Percentiles rank a stretch among this genome's conserved stretches.
Conservation (phyloP, 2,797 vertebrate genomes). For the Hafferia zeledoni region DNA sequence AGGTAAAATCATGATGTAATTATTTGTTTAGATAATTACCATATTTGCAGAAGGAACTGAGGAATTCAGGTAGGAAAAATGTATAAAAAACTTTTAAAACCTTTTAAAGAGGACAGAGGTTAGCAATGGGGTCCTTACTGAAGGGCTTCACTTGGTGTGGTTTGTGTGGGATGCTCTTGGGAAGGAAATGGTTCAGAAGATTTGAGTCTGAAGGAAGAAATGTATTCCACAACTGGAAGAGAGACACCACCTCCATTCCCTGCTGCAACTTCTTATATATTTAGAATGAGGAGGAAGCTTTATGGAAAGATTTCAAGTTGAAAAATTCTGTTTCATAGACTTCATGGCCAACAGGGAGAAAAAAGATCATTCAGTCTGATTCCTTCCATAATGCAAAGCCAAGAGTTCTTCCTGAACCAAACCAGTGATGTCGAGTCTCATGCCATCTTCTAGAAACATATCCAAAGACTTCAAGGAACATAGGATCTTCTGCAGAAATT, state of each 20-base stretch:
- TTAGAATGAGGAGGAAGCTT: slow-evolving; percentile 42
- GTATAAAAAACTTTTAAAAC: background rate
- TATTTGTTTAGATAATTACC: background rate
- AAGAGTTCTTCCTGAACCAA: background rate
- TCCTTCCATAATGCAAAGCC: background rate
- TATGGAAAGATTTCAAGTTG: background rate
- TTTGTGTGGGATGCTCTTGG: background rate
- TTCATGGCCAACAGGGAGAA: background rate
- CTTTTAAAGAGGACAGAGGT: background rate
- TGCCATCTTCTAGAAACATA: background rate
- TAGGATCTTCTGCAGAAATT: background rate
- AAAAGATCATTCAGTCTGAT: background rate
- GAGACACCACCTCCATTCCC: background rate
- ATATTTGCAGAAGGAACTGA: background rate
- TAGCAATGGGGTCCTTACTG: background rate
- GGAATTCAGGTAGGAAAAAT: background rate
- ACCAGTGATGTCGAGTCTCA: background rate
- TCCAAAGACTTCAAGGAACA: background rate
- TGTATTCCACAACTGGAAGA: slow-evolving; percentile 9
- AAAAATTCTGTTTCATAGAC: background rate
- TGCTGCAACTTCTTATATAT: background rate
- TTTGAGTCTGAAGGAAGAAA: background rate
- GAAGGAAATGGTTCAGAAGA: background rate
- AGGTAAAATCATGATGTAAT: background rate
- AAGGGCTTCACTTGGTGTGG: background rate